Percentiles rank a stretch among this genome's conserved stretches.
These are phyloP conservation scores for Watsonalla binaria DNA, from an alignment of 2,888 invertebrate genomes.

Conservation along the genomic window DNA sequence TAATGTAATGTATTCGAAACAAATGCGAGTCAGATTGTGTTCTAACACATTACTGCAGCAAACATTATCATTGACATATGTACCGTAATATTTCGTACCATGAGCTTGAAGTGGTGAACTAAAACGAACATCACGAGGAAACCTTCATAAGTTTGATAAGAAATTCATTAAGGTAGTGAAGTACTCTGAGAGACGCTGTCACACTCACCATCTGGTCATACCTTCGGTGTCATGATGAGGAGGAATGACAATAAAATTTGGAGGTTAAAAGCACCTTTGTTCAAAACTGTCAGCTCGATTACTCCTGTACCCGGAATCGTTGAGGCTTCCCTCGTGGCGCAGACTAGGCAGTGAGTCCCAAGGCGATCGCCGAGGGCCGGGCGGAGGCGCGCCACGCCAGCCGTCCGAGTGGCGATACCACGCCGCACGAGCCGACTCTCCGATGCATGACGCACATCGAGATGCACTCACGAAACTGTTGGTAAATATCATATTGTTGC, in stretches of 20 bases:
- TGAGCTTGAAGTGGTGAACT: too few species aligned
- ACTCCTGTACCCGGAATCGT: slow-evolving; percentile 92
- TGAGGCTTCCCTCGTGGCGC: slow-evolving; percentile 90
- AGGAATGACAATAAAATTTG: background rate
- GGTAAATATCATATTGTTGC: slow-evolving; percentile 6
- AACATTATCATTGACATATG: too few species aligned
- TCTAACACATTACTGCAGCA: too few species aligned
- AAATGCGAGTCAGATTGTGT: too few species aligned
- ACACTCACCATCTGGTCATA: too few species aligned
- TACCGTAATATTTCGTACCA: too few species aligned
- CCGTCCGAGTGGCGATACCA: slow-evolving; percentile 95
- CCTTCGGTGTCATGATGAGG: too few species aligned
- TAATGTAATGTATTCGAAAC: too few species aligned
- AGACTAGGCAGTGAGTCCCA: slow-evolving; percentile 93
- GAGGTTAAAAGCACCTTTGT: slow-evolving; percentile 81
- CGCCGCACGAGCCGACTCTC: slow-evolving; percentile 92
- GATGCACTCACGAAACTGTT: slow-evolving; percentile 78
- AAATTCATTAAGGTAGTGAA: too few species aligned
- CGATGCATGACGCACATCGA: slow-evolving; percentile 91
- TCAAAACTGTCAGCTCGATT: slow-evolving; percentile 92
- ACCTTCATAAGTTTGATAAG: too few species aligned
- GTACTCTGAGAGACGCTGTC: too few species aligned
- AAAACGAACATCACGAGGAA: too few species aligned
- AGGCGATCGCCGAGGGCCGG: slow-evolving; percentile 86
- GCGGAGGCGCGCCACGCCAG: slow-evolving; percentile 82